These are phyloP conservation scores for Clanis bilineata DNA, from an alignment of 2,888 invertebrate species.

Conservation along the genomic window DNA sequence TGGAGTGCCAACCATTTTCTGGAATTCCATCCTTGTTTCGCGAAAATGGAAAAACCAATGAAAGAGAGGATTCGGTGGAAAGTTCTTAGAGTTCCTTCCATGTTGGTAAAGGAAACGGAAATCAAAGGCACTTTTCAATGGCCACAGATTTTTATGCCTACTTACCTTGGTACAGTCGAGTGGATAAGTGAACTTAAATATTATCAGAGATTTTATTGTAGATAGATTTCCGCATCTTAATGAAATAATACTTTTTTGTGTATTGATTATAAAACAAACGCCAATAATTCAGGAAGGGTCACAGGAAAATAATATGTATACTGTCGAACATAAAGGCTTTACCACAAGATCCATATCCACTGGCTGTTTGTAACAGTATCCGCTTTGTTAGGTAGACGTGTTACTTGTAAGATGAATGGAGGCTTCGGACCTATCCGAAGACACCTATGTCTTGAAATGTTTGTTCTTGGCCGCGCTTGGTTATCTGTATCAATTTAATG, in stretches of 20 bases:
- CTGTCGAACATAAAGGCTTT: background rate
- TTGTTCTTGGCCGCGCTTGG: background rate
- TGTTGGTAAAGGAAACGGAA: conserved; percentile 35
- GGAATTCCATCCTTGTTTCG: conserved; percentile 52
- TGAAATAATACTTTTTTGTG: too few relatives aligned
- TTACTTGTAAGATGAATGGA: background rate
- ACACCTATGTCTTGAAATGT: background rate
- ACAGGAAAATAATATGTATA: too few relatives aligned
- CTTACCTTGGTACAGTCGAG: conserved; percentile 36
- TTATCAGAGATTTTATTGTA: background rate
- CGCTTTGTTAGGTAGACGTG: background rate
- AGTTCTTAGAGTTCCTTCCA: conserved; percentile 56
- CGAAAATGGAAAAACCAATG: conserved; percentile 61
- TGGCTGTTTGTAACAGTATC: background rate
- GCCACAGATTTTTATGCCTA: conserved; percentile 30
- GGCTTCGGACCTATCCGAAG: too few relatives aligned
- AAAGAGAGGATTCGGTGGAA: conserved; percentile 59
- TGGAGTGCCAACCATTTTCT: conserved; percentile 55
- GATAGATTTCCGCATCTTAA: too few relatives aligned
- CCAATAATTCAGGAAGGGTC: too few relatives aligned
- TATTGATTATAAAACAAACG: too few relatives aligned
- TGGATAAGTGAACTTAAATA: conserved; percentile 16
- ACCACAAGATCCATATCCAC: background rate
- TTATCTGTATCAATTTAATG: too few relatives aligned
- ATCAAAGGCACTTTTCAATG: conserved; percentile 25